Evolutionary conservation across 1,140 invertebrate genomes (phyloP), one percentile per base, ranked within the genome.

Genomic region (Portunus trituberculatus): DNA sequence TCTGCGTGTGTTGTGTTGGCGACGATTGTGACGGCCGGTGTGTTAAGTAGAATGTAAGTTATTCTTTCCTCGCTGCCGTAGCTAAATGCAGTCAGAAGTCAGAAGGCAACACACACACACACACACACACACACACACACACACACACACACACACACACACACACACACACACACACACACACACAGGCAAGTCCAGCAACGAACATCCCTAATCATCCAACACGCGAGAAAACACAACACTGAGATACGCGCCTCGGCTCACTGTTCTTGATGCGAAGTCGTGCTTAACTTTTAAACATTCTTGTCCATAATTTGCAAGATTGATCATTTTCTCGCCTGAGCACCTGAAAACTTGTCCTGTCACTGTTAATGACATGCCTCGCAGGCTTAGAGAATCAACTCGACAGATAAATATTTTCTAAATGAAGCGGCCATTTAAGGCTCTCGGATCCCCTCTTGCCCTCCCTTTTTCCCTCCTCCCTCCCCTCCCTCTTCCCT

Each of bases 101-200:
- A 87, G 16, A 45, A 10, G 45, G 31, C 8, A n/a, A 39, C 32
- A 25, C 32, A 87, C 32, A 39, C 32, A 39, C 32, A 39, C 32
- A 39, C 32, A 31, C 84, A 31, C 84, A n/a, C 39, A 39, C 39
- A 39, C 39, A 39, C 39, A 39, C 39, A 39, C 39, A 39, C 39
- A 39, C 39, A 39, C 39, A 39, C 39, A 39, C 39, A 39, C 39
- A 39, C 39, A 39, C 39, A 39, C 39, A 39, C 39, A 39, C 39
- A 39, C 39, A 39, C 39, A 39, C 84, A 32, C 87, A 89, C 87
- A 89, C 87, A 89, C 87, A 39, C 87, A 89, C 87, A 89, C 87
- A 89, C 7, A 48, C 87, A 89, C 87, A 89, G 45, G 32, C 87
- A 89, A n/a, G 32, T 32, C 28, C 87, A 89, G 4, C 28, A n/a